Evolutionary conservation across 37 sponge, comb jelly and placozoan species (phyloP), one percentile per base, ranked within the genome.

Genomic region (Bolinopsis microptera): DNA sequence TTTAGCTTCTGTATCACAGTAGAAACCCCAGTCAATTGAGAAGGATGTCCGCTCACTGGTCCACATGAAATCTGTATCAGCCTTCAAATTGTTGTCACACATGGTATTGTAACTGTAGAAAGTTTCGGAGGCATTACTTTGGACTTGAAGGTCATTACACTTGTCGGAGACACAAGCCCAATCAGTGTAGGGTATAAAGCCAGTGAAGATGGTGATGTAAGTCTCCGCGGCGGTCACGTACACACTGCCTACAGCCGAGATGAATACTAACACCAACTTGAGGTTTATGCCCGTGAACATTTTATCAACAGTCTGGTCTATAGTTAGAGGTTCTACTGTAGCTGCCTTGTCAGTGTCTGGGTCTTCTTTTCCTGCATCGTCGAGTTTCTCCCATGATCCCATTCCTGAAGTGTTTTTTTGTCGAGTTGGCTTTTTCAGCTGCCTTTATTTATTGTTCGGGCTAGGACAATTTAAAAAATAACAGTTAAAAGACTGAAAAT

Each of bases 11-110:
- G 24, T 39, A 3, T 40, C 61, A 40, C 90, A 86, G 90, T 86
- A 86, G 39, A 86, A 86, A 18, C 35, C 90, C 90, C 90, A 86
- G 41, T 86, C 90, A 24, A 86, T 86, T 3, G 90, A 39, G 61
- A 86, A 86, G 30, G 30, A 27, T 3, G 61, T 86, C 26, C 90
- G 38, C n/a, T 23, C 28, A 1, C 38, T 33, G 1, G 90, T 86
- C 90, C 90, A 86, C 48, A 36, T 86, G 90, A 86, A 86, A 48
- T 86, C 90, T 1, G 9, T 27, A 8, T 48, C 90, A 0, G 61
- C 90, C 27, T 36, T 34, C n/a, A 86, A 38, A 9, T 86, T 34
- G 61, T 86, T 86, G 40, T 39, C 90, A 86, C 90, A 86, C 90
- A 86, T 86, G 30, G 27, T 0, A 9, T 38, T 39, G 30, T 86